Conservation (phyloP, 2,113 vertebrate species). For the Pseudorhombus dupliciocellatus region DNA sequence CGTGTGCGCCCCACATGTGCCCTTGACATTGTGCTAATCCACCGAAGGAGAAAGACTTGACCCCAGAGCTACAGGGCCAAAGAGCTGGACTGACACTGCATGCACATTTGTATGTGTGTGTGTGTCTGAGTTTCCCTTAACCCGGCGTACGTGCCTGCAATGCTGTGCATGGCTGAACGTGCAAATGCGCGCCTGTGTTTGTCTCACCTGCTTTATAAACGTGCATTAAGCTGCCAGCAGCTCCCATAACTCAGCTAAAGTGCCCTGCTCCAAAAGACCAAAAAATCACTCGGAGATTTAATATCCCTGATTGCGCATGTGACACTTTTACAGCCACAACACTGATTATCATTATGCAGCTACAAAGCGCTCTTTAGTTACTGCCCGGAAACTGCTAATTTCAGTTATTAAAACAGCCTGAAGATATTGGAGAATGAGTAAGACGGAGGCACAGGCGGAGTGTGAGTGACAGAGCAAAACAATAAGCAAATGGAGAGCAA, state of each 20-base stretch:
- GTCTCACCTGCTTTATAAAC: conserved; percentile 39
- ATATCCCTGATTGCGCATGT: conserved; percentile 40
- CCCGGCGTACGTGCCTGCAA: conserved; percentile 24
- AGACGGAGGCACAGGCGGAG: background rate
- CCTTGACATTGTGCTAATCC: conserved; percentile 63
- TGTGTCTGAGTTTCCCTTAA: conserved; percentile 14
- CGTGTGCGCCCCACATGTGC: conserved; percentile 19
- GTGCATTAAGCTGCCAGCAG: conserved; percentile 24
- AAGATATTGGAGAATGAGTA: conserved; percentile 10
- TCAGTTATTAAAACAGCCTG: conserved; percentile 46
- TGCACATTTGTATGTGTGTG: conserved; percentile 47
- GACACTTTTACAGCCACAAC: conserved; percentile 45
- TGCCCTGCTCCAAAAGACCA: conserved; percentile 22
- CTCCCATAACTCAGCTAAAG: conserved; percentile 40
- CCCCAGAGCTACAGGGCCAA: conserved; percentile 52
- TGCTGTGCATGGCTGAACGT: conserved; percentile 20
- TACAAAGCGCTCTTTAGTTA: conserved; percentile 55
- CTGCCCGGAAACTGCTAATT: conserved; percentile 36
- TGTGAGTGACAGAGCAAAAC: conserved; percentile 4
- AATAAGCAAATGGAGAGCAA: conserved; percentile 24
- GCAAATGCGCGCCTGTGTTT: conserved; percentile 18
- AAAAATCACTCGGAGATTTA: conserved; percentile 49
- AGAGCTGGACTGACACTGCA: conserved; percentile 48
- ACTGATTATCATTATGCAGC: conserved; percentile 47
- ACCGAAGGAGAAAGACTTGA: conserved; percentile 64